phyloP scores from a whole-genome alignment of 92 coral and sea anemone species.

The Epizoanthus ramosus region DNA sequence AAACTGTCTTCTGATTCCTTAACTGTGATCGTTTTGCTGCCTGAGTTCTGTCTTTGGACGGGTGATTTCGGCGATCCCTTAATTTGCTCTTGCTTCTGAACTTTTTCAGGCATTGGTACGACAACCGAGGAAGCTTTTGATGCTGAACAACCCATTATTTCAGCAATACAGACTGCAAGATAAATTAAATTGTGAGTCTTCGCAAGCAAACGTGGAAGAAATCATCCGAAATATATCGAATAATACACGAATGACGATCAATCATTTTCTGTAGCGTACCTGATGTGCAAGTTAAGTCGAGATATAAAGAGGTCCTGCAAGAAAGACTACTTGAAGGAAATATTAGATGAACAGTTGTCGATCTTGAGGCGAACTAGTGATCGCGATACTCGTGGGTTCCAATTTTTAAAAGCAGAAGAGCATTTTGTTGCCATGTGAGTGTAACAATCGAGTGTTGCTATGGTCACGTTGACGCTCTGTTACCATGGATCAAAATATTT shows the following conservation, averaged over 20 bases:
- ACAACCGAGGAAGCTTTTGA: slow-evolving; percentile 68
- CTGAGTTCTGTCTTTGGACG: slow-evolving; percentile 17
- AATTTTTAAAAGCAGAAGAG: background rate
- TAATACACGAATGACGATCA: background rate
- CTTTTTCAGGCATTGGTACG: slow-evolving; percentile 69
- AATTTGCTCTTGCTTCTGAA: background rate
- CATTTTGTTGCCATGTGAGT: slow-evolving; percentile 42
- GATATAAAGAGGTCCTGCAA: background rate
- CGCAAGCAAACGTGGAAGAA: background rate
- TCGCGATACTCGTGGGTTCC: background rate
- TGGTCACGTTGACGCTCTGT: slow-evolving; percentile 64
- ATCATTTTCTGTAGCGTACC: slow-evolving; percentile 1
- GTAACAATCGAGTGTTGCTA: slow-evolving; percentile 55
- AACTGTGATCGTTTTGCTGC: slow-evolving; percentile 45
- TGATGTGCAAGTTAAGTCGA: background rate
- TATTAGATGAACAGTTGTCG: background rate
- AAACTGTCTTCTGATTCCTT: slow-evolving; percentile 72
- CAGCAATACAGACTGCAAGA: background rate
- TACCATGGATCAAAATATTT: slow-evolving; percentile 25
- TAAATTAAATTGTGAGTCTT: background rate
- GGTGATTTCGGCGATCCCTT: background rate
- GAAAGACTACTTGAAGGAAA: background rate
- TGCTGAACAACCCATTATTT: slow-evolving; percentile 79
- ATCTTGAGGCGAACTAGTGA: background rate
- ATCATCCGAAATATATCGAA: background rate